phyloP scores from a whole-genome alignment of 1,140 invertebrate genomes.

The Phymastichus coffea region DNA sequence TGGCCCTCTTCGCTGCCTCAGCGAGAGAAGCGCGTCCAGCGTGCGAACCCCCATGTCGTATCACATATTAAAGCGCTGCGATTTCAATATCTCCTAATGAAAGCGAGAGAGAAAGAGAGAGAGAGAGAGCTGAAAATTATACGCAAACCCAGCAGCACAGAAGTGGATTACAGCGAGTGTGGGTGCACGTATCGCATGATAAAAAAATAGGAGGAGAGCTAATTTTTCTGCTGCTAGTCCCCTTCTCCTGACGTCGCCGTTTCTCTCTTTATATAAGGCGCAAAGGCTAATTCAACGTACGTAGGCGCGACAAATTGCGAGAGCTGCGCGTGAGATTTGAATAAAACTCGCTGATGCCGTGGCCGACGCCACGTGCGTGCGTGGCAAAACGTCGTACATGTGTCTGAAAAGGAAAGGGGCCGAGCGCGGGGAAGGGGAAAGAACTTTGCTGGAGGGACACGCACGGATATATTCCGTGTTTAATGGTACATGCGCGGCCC shows the following conservation, averaged over 20 bases:
- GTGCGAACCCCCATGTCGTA: not conserved
- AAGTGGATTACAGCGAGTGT: constrained; percentile 15
- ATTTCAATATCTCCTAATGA: constrained; percentile 19
- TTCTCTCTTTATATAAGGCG: not conserved
- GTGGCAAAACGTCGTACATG: too few species aligned
- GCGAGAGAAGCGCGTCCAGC: not conserved
- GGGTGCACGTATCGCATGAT: not conserved
- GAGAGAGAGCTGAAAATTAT: constrained; percentile 16
- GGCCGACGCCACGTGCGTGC: not conserved
- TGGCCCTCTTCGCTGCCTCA: not conserved
- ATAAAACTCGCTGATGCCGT: constrained; percentile 12
- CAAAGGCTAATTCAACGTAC: not conserved
- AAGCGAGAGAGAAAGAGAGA: constrained; percentile 7
- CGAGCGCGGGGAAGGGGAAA: too few species aligned
- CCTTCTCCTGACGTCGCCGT: too few species aligned
- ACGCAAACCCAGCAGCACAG: not conserved
- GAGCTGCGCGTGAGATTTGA: constrained; percentile 18
- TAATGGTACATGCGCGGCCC: too few species aligned
- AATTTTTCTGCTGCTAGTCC: constrained; percentile 8
- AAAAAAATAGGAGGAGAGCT: constrained; percentile 5
- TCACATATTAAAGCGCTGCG: not conserved
- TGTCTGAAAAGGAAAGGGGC: too few species aligned
- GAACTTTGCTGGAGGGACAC: too few species aligned
- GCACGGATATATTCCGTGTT: too few species aligned
- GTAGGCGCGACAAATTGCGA: constrained; percentile 24